These are phyloP conservation scores for Drosophila macrospina DNA, from an alignment of 2,888 invertebrate species.

Conservation along the genomic window DNA sequence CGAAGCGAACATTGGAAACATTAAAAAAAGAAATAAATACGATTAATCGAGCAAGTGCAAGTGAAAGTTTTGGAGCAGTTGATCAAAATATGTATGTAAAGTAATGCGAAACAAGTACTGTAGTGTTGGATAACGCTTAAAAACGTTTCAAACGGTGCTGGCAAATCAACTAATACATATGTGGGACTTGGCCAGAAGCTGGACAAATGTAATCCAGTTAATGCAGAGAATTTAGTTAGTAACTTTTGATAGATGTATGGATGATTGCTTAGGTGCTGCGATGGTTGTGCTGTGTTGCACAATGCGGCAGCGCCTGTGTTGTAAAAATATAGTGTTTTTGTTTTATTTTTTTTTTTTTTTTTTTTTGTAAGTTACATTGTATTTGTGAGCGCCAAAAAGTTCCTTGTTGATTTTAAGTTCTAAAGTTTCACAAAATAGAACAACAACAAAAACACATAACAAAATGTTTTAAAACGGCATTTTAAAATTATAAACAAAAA, in stretches of 20 bases:
- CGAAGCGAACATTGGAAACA: conserved; percentile 78
- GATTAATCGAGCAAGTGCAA: conserved; percentile 51
- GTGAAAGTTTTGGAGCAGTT: conserved; percentile 78
- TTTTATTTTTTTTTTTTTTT: too few relatives aligned
- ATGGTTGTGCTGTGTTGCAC: conserved; percentile 50
- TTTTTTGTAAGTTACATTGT: conserved; percentile 77
- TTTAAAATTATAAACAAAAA: conserved; percentile 64
- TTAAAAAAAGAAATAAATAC: conserved; percentile 18
- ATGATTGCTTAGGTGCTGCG: conserved; percentile 35
- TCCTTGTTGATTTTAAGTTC: conserved; percentile 81
- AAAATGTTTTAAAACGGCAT: conserved; percentile 76
- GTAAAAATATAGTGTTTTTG: conserved; percentile 64
- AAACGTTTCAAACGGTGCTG: conserved; percentile 33
- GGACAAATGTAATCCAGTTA: conserved; percentile 16
- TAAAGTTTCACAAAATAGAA: conserved; percentile 69
- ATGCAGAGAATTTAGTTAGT: conserved; percentile 36
- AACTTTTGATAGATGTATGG: conserved; percentile 46
- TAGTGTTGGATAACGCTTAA: conserved; percentile 67
- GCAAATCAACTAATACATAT: conserved; percentile 36
- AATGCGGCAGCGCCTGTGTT: conserved; percentile 55
- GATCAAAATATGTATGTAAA: conserved; percentile 83
- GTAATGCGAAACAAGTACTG: conserved; percentile 43
- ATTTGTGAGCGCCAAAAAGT: conserved; percentile 82
- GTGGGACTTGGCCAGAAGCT: conserved; percentile 15
- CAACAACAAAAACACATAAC: conserved; percentile 42